Percentiles rank a stretch among this genome's conserved stretches.
phyloP scores from a whole-genome alignment of 2,888 invertebrate species.

The Salpingus planirostris region DNA sequence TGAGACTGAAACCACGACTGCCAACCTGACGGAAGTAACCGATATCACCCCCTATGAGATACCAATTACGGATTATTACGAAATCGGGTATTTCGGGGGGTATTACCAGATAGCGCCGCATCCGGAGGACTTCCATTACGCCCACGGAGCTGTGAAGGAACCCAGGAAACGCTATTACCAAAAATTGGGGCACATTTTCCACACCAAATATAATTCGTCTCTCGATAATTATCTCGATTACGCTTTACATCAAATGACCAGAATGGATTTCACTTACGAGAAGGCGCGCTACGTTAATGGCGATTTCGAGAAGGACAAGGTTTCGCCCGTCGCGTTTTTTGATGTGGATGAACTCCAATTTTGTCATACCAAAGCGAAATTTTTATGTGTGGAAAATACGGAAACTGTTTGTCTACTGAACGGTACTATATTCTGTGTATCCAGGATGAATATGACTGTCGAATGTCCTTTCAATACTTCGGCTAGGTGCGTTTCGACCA shows the following conservation, averaged over 20 bases:
- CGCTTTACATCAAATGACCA: slow-evolving; percentile 11
- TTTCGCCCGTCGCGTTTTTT: slow-evolving; percentile 6
- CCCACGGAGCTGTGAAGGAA: slow-evolving; percentile 12
- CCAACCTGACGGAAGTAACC: too few relatives aligned
- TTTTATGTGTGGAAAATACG: slow-evolving; percentile 16
- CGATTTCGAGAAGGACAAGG: slow-evolving; percentile 6
- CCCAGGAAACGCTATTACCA: slow-evolving; percentile 8
- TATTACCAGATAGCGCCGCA: too few relatives aligned
- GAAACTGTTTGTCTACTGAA: slow-evolving; percentile 15
- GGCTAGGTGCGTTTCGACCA: slow-evolving; percentile 9
- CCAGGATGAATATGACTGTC: slow-evolving; percentile 7
- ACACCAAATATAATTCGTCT: too few relatives aligned
- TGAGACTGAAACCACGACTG: too few relatives aligned
- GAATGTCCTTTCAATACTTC: slow-evolving; percentile 6
- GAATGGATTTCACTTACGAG: slow-evolving; percentile 8
- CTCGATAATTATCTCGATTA: slow-evolving; percentile 15
- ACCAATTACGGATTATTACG: too few relatives aligned
- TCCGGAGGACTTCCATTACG: slow-evolving; percentile 6
- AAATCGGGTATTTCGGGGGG: too few relatives aligned
- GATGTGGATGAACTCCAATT: too few relatives aligned
- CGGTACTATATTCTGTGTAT: slow-evolving; percentile 15
- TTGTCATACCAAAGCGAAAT: slow-evolving; percentile 10
- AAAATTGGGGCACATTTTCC: too few relatives aligned
- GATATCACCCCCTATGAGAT: too few relatives aligned
- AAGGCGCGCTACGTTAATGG: too few relatives aligned